These are phyloP conservation scores for Apodemia duryi DNA, from an alignment of 2,888 invertebrate species.

Conservation along the genomic window DNA sequence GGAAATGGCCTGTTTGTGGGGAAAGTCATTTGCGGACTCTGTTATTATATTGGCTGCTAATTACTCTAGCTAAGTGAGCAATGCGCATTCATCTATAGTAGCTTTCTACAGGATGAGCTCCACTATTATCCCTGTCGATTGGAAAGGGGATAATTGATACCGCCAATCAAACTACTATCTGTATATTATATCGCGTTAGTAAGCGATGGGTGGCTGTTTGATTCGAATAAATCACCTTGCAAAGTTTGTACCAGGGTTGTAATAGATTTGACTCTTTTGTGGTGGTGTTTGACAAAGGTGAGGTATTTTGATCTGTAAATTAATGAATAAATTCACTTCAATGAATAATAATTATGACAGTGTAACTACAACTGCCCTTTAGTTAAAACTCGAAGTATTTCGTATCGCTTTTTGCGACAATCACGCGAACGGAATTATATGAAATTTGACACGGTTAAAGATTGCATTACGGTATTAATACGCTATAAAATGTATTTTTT, in stretches of 20 bases:
- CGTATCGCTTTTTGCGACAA: too few relatives aligned
- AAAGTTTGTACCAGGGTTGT: too few relatives aligned
- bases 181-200: conserved; percentile 1
- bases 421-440: too few relatives aligned
- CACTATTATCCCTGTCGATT: conserved; percentile 11
- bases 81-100: conserved; percentile 13
- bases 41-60: conserved; percentile 34
- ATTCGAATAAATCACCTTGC: not conserved
- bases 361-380: too few relatives aligned
- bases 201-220: not conserved
- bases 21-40: conserved; percentile 26
- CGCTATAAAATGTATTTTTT: too few relatives aligned
- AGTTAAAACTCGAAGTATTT: too few relatives aligned
- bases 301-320: too few relatives aligned
- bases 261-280: too few relatives aligned
- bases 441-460: too few relatives aligned
- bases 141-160: conserved; percentile 14
- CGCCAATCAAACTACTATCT: conserved; percentile 9
- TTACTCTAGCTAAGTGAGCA: conserved; percentile 32
- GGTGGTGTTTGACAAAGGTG: too few relatives aligned
- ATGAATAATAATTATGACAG: not conserved
- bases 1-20: conserved; percentile 22
- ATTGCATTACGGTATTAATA: too few relatives aligned
- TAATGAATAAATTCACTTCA: too few relatives aligned
- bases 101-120: conserved; percentile 10